Base-by-base conservation (phyloP, 2,888 invertebrate species). In the Pachydiplax longipennis region DNA sequence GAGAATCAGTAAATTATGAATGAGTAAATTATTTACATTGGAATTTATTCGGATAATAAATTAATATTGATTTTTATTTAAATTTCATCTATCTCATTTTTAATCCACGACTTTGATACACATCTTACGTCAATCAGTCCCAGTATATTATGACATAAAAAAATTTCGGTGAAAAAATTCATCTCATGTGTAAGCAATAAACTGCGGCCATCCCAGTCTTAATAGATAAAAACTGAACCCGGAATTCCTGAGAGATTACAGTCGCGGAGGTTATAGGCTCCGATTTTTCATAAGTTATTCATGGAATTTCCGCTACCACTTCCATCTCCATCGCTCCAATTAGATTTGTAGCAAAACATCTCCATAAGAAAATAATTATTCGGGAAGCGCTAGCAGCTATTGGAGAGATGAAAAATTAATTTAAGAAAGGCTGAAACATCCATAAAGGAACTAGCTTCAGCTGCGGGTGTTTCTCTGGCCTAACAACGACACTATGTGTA, bases 301-400 rank as follows among this genome's bases (percentile, higher is more conserved):
- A 87, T 65, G 87, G 87, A 87, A 87, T 87, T 87, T 87, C 87
- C 87, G 87, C 87, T 37, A 35, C 83, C 61, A n/a, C 58, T 53
- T 82, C 48, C 35, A 18, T 40, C 35, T 82, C 48, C 35, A 18
- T 40, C 35, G 6, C 65, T 73, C 73, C 73, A 73, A 31, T 73
- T 73, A 73, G 31, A 25, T 31, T 13, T 31, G 31, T 73, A 12
- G 31, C 73, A 73, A 53, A 53, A 53, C 53, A 53, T 53, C 53
- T 53, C 53, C 73, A 73, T 13, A 73, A 73, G 31, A 73, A 73
- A 73, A 73, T 73, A 73, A 73, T 31, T 73, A 73, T 73, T 31
- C 25, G 73, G 15, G 73, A 13, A 73, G 31, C 25, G 73, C 31
- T 12, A 31, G 31, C 13, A 22, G 13, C 73, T 31, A 13, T 73